Conservation (phyloP, 1,140 invertebrate genomes). For the Meloidogyne chitwoodi region DNA sequence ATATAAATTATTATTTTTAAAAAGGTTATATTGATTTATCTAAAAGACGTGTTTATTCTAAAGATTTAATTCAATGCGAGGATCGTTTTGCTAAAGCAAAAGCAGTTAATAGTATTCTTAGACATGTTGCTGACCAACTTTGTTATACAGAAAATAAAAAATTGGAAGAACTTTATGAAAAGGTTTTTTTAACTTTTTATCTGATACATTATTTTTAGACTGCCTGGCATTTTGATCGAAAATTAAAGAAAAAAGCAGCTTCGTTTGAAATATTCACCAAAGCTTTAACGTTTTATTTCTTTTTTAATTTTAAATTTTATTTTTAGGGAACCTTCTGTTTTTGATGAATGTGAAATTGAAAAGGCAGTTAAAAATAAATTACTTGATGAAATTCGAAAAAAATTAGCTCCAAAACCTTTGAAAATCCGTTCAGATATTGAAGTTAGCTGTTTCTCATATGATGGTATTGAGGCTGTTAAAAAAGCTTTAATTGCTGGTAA, state of each 20-base stretch:
- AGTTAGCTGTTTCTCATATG: constrained; percentile 90
- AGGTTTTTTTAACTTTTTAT: constrained; percentile 56
- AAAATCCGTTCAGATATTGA: constrained; percentile 82
- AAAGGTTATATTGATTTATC: constrained; percentile 97
- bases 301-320: constrained; percentile 19
- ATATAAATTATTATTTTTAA: constrained; percentile 24
- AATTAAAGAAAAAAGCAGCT: constrained; percentile 88
- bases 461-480: constrained; percentile 98
- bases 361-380: constrained; percentile 85
- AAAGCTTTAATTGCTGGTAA: constrained; percentile 83
- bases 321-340: constrained; percentile 78
- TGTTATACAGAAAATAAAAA: constrained; percentile 84
- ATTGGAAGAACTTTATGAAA: constrained; percentile 87
- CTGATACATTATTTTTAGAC: constrained; percentile 65
- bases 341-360: constrained; percentile 92
- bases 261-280: constrained; percentile 98
- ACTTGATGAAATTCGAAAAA: constrained; percentile 86
- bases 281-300: constrained; percentile 74
- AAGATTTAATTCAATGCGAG: constrained; percentile 95
- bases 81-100: constrained; percentile 97
- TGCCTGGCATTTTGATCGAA: constrained; percentile 98
- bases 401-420: constrained; percentile 92
- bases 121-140: constrained; percentile 91
- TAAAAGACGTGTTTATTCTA: constrained; percentile 91
- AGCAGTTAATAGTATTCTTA: constrained; percentile 86